Evolutionary conservation across 2,113 vertebrate species (phyloP).

Genomic region (Ciconia boyciana): DNA sequence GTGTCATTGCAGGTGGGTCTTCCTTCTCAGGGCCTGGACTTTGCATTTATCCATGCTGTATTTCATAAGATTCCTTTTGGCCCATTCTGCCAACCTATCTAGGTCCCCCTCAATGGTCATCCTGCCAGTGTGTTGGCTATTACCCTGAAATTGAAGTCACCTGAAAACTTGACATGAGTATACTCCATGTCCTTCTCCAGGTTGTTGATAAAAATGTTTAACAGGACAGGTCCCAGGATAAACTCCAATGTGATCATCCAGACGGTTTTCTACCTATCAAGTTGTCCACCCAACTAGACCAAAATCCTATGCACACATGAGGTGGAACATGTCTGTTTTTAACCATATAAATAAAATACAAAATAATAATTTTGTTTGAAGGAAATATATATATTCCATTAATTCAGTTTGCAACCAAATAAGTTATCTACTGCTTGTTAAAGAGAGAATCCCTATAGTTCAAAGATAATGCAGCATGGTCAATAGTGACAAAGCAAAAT

Average conservation of each 20-base stretch:
- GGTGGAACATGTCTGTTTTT: not conserved
- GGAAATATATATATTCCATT: not conserved
- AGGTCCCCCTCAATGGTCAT: not conserved
- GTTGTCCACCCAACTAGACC: not conserved
- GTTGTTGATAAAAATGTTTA: not conserved
- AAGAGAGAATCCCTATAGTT: not conserved
- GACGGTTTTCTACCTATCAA: not conserved
- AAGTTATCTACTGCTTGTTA: not conserved
- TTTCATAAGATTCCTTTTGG: not conserved
- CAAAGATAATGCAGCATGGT: not conserved
- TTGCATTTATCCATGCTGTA: not conserved
- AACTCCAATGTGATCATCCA: not conserved
- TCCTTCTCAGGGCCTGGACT: not conserved
- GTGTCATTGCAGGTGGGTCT: not conserved
- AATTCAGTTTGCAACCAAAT: not conserved
- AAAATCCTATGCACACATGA: not conserved
- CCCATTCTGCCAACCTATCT: not conserved
- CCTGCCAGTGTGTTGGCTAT: not conserved
- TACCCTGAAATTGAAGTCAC: accelerated
- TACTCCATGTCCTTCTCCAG: not conserved
- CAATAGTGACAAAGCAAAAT: not conserved
- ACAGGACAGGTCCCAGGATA: not conserved
- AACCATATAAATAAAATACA: not conserved
- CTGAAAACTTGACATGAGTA: not conserved
- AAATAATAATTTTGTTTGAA: not conserved